Conservation (phyloP, 2,797 vertebrate genomes). For the Sternotherus odoratus region DNA sequence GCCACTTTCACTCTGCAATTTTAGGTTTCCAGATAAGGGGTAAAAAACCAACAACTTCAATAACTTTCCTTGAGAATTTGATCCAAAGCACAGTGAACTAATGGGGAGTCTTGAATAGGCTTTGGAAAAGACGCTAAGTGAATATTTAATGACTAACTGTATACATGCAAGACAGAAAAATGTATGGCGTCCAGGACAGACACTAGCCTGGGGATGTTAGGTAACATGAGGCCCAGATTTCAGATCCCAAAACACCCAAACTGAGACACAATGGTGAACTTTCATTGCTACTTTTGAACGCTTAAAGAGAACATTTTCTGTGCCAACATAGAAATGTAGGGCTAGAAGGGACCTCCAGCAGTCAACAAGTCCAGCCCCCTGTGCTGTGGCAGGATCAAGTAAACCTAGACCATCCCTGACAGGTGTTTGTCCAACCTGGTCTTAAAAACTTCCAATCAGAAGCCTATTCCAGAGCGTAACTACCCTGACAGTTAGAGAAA, state of each 20-base stretch:
- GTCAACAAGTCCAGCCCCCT: not conserved
- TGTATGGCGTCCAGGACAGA: not conserved
- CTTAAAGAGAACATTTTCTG: not conserved
- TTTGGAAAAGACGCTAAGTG: not conserved
- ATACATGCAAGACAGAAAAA: not conserved
- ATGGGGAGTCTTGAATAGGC: not conserved
- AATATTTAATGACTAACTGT: not conserved
- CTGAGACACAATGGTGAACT: not conserved
- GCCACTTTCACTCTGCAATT: not conserved
- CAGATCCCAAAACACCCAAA: not conserved
- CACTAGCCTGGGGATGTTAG: not conserved
- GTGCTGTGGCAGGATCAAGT: too few species aligned
- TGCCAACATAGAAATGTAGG: not conserved
- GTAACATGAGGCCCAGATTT: not conserved
- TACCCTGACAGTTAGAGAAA: too few species aligned
- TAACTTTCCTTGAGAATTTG: not conserved
- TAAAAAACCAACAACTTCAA: not conserved
- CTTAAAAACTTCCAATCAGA: too few species aligned
- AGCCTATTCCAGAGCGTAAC: too few species aligned
- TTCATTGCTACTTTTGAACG: not conserved
- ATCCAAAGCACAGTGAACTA: not conserved
- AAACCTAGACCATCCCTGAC: too few species aligned
- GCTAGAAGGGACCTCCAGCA: not conserved
- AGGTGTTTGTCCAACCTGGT: too few species aligned
- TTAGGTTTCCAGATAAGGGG: not conserved